Evolutionary conservation across 2,797 vertebrate species (phyloP).

Genomic region (Alcedo atthis): DNA sequence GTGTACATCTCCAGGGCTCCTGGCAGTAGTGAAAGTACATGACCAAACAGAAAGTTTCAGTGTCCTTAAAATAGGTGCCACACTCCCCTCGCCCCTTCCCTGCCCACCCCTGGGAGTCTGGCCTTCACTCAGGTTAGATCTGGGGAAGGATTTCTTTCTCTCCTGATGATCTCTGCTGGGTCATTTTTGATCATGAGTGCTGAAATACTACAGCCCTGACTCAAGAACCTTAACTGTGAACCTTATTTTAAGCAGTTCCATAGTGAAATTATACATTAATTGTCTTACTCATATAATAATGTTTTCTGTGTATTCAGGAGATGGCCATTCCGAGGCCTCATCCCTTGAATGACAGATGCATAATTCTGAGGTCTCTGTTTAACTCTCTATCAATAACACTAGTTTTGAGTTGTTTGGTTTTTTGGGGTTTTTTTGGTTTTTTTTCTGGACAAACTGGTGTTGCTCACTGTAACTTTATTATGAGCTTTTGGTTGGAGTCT

Average conservation of each 20-base stretch:
- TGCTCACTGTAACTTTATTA: not conserved
- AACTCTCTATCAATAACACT: not conserved
- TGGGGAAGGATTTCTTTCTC: not conserved
- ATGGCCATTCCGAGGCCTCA: not conserved
- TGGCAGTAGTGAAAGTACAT: not conserved
- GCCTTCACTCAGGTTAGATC: fast-evolving
- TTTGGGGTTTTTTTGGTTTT: fast-evolving
- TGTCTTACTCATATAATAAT: not conserved
- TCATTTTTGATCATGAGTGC: not conserved
- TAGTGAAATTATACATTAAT: not conserved
- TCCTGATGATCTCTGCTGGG: not conserved
- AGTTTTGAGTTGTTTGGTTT: not conserved
- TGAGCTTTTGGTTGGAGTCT: not conserved
- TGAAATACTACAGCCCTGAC: not conserved
- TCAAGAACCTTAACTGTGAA: not conserved
- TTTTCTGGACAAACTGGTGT: not conserved
- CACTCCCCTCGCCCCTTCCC: fast-evolving
- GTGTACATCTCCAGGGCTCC: not conserved
- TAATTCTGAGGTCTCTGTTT: not conserved
- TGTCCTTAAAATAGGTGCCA: not conserved
- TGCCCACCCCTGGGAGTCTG: not conserved
- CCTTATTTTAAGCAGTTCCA: not conserved
- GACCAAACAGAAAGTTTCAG: not conserved
- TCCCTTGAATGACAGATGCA: not conserved
- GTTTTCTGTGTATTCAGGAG: not conserved